Base-by-base conservation (phyloP, 2,113 vertebrate species). In the Candoia aspera region DNA sequence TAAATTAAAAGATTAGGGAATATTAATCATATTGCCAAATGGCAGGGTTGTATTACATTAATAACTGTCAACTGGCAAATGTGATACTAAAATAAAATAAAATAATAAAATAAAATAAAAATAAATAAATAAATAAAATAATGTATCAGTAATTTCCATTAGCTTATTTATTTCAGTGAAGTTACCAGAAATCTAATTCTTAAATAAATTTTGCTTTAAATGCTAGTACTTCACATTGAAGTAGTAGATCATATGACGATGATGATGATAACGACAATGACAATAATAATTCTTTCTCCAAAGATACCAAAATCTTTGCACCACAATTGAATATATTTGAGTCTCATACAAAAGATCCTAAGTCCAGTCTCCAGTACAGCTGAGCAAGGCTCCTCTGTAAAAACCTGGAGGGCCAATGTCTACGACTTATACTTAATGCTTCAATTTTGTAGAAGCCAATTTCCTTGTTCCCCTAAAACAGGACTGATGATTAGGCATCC, bases 1-100 rank as follows among this genome's bases (percentile, higher is more conserved):
- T 2, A 2, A 94, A 91, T 53, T 60, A 94, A 93, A 58, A 8
- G 1, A 6, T 33, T 88, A 84, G 17, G 42, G 55, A 54, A 84
- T 2, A 90, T 59, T 53, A 92, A 29, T 13, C 2, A 0, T 33
- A 54, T 24, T 59, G 13, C 29, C 53, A 60, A 87, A 93, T 60
- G 54, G 29, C 54, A 83, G 84, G 54, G 93, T 90, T n/a, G n/a
- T 88, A 64, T 62, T 86, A 93, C 21, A 42, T n/a, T 21, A 83
- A 87, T 83, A 53, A 87, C 49, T 46, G 54, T 46, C 60, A 84
- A 58, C 55, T 33, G 42, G 33, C 59, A 87, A 9, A 68, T 73
- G 23, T 37, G 0, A 1, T 21, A 58, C 29, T 59, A 93, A 95
- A 92, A 73, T 57, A 2, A 91, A 37, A 37, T 79, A 37, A 90